Evolutionary conservation across 37 sponge, comb jelly and placozoan species (phyloP), one percentile per base, ranked within the genome.

Genomic region (Chondrilla cf. caribensis): DNA sequence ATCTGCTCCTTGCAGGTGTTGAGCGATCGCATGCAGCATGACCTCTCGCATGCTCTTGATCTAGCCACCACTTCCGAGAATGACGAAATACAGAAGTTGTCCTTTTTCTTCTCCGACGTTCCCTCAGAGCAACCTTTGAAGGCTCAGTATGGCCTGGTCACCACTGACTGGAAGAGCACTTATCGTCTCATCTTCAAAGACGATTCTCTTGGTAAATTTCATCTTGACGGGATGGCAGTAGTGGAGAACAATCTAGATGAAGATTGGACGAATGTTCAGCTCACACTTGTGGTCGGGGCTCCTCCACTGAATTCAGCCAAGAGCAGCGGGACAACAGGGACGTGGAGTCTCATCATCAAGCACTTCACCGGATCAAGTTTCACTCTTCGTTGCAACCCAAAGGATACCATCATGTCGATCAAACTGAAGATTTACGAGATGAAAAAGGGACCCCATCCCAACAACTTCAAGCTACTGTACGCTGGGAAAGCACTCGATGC

Each of bases 251-350:
- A 85, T 4, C 83, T 91, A 21, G 87, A 90, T 39, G 96, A 95
- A 85, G 96, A 95, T 55, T 95, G 96, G 96, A 89, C 88, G 47
- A 89, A 91, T 40, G 83, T 94, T 22, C 83, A 86, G 40, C 84
- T 94, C 25, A 89, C 87, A 0, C 81, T 95, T 37, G 93, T 95
- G 25, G 96, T 95, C 0, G 96, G 96, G 14, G 90, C 93, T 64
- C 96, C 96, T 14, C 51, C 90, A n/a, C 60, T 93, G 19, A 70
- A 54, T 19, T 21, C 83, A 15, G 29, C 57, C 0, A 62, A 43
- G 43, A 17, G 54, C 7, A 26, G 38, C 8, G 33, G 19, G 21
- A 86, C 86, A 54, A 54, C 78, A 26, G 93, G 93, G 0, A 38
- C 43, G 6, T 84, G 87, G 90, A 32, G 70, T 55, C 66, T 93